Conservation (phyloP, 2,888 invertebrate species). For the Iselma pallidipennis region DNA sequence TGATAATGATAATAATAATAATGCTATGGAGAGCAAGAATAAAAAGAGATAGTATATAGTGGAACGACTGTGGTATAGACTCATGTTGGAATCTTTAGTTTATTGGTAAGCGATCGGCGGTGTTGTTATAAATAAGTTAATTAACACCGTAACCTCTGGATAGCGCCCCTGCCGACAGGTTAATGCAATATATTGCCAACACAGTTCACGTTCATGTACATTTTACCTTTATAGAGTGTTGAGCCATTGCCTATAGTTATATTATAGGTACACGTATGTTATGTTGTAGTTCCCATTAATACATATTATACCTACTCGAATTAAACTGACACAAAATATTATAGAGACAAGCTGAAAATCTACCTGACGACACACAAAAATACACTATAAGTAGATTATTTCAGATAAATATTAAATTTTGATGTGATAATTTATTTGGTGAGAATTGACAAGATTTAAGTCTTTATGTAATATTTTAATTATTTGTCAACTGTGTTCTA, state of each 20-base stretch:
- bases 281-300: background rate
- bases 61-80: no score
- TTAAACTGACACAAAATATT: no score
- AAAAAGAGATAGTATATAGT: background rate
- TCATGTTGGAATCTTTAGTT: constrained; percentile 19
- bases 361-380: no score
- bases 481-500: no score
- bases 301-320: no score
- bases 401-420: no score
- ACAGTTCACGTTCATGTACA: constrained; percentile 20
- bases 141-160: constrained; percentile 48
- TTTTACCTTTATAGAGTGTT: constrained; percentile 9
- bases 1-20: constrained; percentile 1
- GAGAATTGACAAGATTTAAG: no score
- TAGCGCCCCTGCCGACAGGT: constrained; percentile 44
- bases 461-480: no score
- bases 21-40: constrained; percentile 14
- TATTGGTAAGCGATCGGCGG: constrained; percentile 29
- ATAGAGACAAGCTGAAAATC: no score
- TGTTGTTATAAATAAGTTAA: constrained; percentile 50
- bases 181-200: constrained; percentile 41
- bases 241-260: constrained; percentile 27
- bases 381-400: no score
- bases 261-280: background rate
- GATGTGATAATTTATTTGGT: no score